Evolutionary conservation across 2,888 invertebrate species (phyloP), one percentile per base, ranked within the genome.

Genomic region (Drosophila siamana): DNA sequence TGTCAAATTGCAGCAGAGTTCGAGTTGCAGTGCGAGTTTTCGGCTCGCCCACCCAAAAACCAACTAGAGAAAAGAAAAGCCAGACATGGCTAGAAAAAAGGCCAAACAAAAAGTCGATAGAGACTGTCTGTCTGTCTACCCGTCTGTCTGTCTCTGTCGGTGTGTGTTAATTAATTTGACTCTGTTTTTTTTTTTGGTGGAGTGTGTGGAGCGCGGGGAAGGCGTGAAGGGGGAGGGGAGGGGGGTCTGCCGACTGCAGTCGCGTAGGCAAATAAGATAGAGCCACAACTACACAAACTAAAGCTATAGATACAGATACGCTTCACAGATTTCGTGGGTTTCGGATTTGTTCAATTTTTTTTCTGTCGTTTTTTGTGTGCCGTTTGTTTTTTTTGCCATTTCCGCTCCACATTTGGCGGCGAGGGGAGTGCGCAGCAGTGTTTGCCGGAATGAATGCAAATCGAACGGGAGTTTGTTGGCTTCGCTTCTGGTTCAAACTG

Each of bases 1-100:
- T 90, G 91, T 91, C 91, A 88, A 87, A 88, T 89, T 88, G 89
- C 89, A 83, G 78, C 76, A 84, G 76, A 38, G 36, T 50, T 52
- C 40, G 26, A 69, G 54, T 43, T 60, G 57, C 60, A 61, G 19
- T 64, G 36, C 46, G 43, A 47, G 26, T 51, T 68, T 69, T 52
- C 15, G 41, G 16, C n/a, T 69, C 61, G 72, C 77, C 78, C 74
- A 77, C 56, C 59, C 59, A 63, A 64, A 51, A 40, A 30, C 13
- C 28, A 52, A 48, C 11, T 19, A 56, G 15, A 36, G 15, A 38
- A 36, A 26, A 56, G 38, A 51, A 55, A 76, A 74, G 60, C 57
- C 60, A 75, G 72, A 57, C 40, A 30, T 16, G 48, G 67, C 77
- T 56, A 68, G 56, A 77, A 72, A 74, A 74, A 74, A 57, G 62